phyloP scores from a whole-genome alignment of 2,113 vertebrate species.

The Leptocoma aspasia region DNA sequence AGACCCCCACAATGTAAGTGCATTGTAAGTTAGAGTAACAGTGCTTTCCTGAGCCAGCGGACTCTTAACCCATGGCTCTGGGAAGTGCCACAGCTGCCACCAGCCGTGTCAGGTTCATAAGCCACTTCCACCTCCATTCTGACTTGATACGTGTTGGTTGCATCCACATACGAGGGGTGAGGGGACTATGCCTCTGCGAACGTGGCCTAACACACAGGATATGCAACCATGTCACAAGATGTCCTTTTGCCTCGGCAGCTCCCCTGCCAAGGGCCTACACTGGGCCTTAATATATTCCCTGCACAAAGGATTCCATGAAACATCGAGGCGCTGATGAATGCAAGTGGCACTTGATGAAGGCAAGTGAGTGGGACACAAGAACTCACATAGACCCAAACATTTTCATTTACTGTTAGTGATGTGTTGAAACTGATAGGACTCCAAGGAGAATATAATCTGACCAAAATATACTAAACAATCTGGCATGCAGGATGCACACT shows the following conservation, averaged over 20 bases:
- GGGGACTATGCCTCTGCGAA: accelerated
- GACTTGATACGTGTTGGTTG: not conserved
- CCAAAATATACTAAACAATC: conserved; percentile 42
- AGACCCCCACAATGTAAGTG: not conserved
- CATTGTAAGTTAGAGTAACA: not conserved
- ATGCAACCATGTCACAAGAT: not conserved
- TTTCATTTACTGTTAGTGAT: not conserved
- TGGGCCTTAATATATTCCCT: not conserved
- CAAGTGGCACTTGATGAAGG: not conserved
- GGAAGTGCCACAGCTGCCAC: not conserved
- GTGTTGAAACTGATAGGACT: not conserved
- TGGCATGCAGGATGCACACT: conserved; percentile 4
- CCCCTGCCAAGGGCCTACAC: not conserved
- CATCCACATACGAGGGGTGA: not conserved
- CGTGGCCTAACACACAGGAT: not conserved
- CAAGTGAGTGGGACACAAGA: not conserved
- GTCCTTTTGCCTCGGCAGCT: not conserved
- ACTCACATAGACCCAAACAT: accelerated
- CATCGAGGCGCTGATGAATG: not conserved
- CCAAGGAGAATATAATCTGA: conserved; percentile 18
- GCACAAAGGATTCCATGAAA: not conserved
- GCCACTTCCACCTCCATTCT: not conserved
- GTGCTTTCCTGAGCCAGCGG: not conserved
- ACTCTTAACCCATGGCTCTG: not conserved
- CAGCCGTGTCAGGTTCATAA: not conserved